Percentiles rank a stretch among this genome's conserved stretches.
Evolutionary conservation across 2,797 vertebrate species (phyloP).

Genomic region (Gymnothorax javanicus): DNA sequence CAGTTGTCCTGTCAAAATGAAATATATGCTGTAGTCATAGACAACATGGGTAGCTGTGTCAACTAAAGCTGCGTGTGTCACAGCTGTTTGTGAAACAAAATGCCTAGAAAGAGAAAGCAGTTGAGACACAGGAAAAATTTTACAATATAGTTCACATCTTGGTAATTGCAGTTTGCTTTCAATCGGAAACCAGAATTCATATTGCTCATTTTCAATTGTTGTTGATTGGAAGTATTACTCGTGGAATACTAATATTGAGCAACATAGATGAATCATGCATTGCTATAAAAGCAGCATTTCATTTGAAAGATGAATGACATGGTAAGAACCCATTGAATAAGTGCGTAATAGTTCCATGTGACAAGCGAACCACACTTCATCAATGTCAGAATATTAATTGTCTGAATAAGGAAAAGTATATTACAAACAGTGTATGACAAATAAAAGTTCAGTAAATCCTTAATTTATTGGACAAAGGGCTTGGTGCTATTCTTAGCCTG

Average conservation of each 20-base stretch:
- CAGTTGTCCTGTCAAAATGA: neutral
- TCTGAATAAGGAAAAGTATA: neutral
- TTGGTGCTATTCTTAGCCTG: neutral
- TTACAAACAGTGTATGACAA: neutral
- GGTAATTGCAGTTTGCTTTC: neutral
- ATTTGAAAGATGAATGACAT: neutral
- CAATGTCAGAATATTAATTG: neutral
- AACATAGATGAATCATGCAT: too few relatives aligned
- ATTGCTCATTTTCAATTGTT: neutral
- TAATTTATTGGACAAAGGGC: neutral
- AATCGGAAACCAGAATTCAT: neutral
- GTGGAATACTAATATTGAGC: neutral
- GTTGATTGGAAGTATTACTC: neutral
- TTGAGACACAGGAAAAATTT: neutral
- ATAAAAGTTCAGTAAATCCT: neutral
- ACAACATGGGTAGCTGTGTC: neutral
- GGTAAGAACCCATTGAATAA: neutral
- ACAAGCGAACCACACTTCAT: neutral
- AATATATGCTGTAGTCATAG: neutral
- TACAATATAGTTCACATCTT: neutral
- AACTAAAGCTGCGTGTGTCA: too few relatives aligned
- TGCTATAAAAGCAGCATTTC: neutral
- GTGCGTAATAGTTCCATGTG: neutral
- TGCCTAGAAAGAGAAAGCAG: neutral
- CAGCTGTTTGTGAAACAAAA: neutral